These are phyloP conservation scores for Tachysurus vachellii DNA, from an alignment of 2,113 vertebrate genomes.

Conservation along the genomic window DNA sequence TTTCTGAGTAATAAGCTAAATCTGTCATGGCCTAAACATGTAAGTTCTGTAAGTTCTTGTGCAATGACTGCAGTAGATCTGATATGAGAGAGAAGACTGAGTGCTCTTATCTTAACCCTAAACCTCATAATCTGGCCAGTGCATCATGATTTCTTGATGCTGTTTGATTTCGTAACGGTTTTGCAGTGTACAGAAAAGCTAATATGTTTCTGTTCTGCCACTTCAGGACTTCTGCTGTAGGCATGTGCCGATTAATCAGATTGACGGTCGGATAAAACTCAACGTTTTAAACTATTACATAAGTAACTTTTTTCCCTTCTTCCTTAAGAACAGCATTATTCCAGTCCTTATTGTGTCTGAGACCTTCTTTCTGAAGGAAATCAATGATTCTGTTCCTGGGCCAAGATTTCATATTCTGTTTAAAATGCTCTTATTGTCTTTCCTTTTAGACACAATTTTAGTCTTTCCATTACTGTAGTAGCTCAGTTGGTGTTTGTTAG, in stretches of 20 bases:
- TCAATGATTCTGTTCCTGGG: not conserved
- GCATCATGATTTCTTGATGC: conserved; percentile 13
- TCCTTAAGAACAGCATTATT: not conserved
- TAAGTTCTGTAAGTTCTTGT: conserved; percentile 29
- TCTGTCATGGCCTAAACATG: conserved; percentile 18
- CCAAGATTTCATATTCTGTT: not conserved
- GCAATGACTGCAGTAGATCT: conserved; percentile 27
- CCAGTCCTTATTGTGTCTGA: not conserved
- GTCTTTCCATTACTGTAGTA: not conserved
- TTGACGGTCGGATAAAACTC: not conserved
- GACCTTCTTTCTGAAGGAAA: not conserved
- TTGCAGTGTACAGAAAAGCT: conserved; percentile 16
- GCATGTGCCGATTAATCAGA: conserved; percentile 30
- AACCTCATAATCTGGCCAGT: conserved; percentile 41
- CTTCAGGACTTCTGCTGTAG: conserved; percentile 37
- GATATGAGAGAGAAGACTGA: conserved; percentile 25
- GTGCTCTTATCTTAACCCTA: conserved; percentile 19
- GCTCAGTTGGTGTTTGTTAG: not conserved
- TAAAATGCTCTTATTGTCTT: not conserved
- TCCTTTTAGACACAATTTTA: not conserved
- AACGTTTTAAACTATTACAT: not conserved
- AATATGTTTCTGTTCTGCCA: conserved; percentile 27
- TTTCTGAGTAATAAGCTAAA: conserved; percentile 42
- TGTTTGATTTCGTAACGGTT: not conserved
- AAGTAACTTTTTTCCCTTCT: no score